phyloP scores from a whole-genome alignment of 2,113 vertebrate species.

The Anarrhichthys ocellatus region DNA sequence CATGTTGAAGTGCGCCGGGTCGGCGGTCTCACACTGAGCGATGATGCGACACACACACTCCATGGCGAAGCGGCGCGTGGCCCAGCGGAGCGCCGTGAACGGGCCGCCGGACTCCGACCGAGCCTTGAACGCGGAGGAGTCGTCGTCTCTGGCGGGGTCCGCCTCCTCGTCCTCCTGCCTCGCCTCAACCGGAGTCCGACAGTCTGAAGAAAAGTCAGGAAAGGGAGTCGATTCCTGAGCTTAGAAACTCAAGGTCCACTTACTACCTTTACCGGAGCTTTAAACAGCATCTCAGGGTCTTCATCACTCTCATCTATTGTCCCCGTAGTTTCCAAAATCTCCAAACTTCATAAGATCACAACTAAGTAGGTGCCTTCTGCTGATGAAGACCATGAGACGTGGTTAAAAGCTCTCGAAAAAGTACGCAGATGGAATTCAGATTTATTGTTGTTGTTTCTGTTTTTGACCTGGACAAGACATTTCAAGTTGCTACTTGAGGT shows the following conservation, averaged over 20 bases:
- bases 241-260: background rate
- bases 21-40: constrained; percentile 85
- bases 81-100: constrained; percentile 90
- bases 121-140: constrained; percentile 85
- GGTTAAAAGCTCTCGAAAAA: too few relatives aligned
- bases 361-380: too few relatives aligned
- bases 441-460: too few relatives aligned
- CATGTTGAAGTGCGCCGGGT: constrained; percentile 89
- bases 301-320: background rate
- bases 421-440: too few relatives aligned
- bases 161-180: constrained; percentile 90
- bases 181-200: constrained; percentile 79
- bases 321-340: too few relatives aligned
- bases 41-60: constrained; percentile 92
- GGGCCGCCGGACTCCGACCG: constrained; percentile 83
- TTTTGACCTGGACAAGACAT: too few relatives aligned
- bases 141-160: constrained; percentile 82
- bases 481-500: too few relatives aligned
- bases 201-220: constrained; percentile 40
- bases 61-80: constrained; percentile 91
- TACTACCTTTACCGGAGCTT: background rate
- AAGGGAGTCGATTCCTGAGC: too few relatives aligned
- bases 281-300: background rate
- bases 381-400: too few relatives aligned
- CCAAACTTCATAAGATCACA: too few relatives aligned